Percentiles rank a stretch among this genome's conserved stretches.
phyloP scores from a whole-genome alignment of 2,797 vertebrate species.

The Naso thynnoides region DNA sequence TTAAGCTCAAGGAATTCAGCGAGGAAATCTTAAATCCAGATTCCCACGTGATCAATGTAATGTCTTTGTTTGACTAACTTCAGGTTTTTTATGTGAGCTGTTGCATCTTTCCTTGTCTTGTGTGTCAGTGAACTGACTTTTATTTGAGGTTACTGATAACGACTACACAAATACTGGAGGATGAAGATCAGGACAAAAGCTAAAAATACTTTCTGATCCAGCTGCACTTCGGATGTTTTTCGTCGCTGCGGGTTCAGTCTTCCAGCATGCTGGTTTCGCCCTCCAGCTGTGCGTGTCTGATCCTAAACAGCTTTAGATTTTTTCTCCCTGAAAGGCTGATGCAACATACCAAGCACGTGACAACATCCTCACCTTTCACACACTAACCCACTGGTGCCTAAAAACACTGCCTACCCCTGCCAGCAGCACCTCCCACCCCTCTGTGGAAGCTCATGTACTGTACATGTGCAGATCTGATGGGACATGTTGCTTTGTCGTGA shows the following conservation, averaged over 20 bases:
- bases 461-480: slow-evolving; percentile 56
- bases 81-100: not conserved
- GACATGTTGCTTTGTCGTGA: slow-evolving; percentile 29
- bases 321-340: slow-evolving; percentile 50
- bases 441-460: slow-evolving; percentile 47
- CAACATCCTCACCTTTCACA: slow-evolving; percentile 78
- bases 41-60: not conserved
- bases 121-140: too few species aligned
- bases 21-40: not conserved
- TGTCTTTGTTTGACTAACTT: not conserved
- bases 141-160: slow-evolving; percentile 16
- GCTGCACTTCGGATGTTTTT: slow-evolving; percentile 17
- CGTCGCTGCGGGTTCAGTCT: not conserved
- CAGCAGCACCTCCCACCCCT: not conserved
- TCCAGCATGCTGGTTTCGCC: not conserved
- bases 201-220: slow-evolving; percentile 35
- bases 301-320: slow-evolving; percentile 29
- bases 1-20: not conserved
- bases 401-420: slow-evolving; percentile 16
- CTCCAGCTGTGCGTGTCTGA: slow-evolving; percentile 48
- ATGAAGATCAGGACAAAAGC: slow-evolving; percentile 2
- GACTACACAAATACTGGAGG: not conserved
- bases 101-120: not conserved
- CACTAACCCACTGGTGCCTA: slow-evolving; percentile 74
- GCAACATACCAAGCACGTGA: slow-evolving; percentile 67